Evolutionary conservation across 2,888 invertebrate genomes (phyloP).

Genomic region (Drosophila borealis): DNA sequence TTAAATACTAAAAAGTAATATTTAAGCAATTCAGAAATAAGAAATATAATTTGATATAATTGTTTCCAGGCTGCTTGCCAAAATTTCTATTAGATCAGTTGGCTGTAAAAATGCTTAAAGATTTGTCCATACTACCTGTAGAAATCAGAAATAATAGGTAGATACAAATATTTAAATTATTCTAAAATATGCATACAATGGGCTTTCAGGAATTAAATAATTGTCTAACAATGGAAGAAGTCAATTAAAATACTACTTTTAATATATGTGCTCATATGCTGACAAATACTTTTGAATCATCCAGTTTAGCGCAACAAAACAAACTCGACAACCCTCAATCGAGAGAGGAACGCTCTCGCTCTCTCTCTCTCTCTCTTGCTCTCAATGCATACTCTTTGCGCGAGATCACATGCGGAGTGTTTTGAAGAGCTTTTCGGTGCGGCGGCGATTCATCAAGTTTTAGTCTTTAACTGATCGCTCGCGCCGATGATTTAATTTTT

Average conservation of each 20-base stretch:
- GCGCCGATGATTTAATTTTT: slow-evolving; percentile 84
- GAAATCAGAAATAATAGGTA: too few relatives aligned
- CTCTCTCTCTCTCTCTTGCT: not conserved
- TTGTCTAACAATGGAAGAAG: not conserved
- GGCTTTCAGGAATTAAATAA: not conserved
- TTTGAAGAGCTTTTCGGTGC: slow-evolving; percentile 54
- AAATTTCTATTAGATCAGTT: too few relatives aligned
- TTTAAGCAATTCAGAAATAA: too few relatives aligned
- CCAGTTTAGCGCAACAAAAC: not conserved
- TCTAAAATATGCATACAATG: not conserved
- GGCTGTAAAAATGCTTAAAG: too few relatives aligned
- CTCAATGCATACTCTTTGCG: slow-evolving; percentile 3
- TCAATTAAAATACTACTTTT: not conserved
- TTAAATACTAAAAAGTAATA: too few relatives aligned
- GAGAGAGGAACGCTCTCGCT: slow-evolving; percentile 1
- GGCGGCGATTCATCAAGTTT: slow-evolving; percentile 71
- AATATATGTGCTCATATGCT: not conserved
- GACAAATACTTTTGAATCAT: slow-evolving; percentile 11
- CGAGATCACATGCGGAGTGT: slow-evolving; percentile 35
- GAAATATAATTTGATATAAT: too few relatives aligned
- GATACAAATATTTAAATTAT: too few relatives aligned
- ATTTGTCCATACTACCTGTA: too few relatives aligned
- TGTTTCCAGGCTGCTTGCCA: too few relatives aligned
- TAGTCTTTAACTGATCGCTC: slow-evolving; percentile 85
- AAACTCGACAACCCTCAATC: slow-evolving; percentile 46